Percentiles rank a stretch among this genome's conserved stretches.
These are phyloP conservation scores for Pseudoips prasinana DNA, from an alignment of 2,888 invertebrate species.

Conservation along the genomic window DNA sequence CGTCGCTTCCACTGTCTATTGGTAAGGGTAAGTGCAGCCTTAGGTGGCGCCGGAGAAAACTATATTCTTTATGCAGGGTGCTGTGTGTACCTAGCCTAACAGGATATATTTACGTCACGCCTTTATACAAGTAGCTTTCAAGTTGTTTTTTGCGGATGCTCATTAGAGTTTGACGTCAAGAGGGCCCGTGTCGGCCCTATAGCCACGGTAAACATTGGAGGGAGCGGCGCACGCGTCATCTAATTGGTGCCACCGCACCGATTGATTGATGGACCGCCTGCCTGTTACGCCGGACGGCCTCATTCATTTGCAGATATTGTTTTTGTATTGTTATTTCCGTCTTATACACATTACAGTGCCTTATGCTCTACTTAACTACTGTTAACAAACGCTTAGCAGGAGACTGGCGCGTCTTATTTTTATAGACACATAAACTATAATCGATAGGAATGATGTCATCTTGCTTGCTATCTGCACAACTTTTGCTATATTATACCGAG, in stretches of 20 bases:
- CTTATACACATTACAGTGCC: slow-evolving; percentile 19
- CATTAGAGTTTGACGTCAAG: slow-evolving; percentile 53
- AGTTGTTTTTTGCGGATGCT: background rate
- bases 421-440: slow-evolving; percentile 3
- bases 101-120: too few species aligned
- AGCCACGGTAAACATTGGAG: slow-evolving; percentile 44
- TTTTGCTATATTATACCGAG: too few species aligned
- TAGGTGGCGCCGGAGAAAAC: too few species aligned
- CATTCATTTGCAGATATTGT: slow-evolving; percentile 55
- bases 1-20: too few species aligned
- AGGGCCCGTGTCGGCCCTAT: slow-evolving; percentile 34
- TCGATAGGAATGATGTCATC: background rate
- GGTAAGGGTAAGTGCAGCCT: too few species aligned
- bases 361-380: slow-evolving; percentile 17
- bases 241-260: slow-evolving; percentile 38
- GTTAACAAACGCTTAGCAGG: slow-evolving; percentile 6
- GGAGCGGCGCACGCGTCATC: slow-evolving; percentile 70
- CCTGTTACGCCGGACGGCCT: slow-evolving; percentile 67
- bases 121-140: too few species aligned
- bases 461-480: background rate
- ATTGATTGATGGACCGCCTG: slow-evolving; percentile 75
- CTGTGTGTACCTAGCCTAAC: too few species aligned
- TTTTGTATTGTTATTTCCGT: slow-evolving; percentile 50
- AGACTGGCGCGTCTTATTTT: slow-evolving; percentile 3
- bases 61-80: too few species aligned